Evolutionary conservation across 2,888 invertebrate species (phyloP).

Genomic region (Pterostichus niger): DNA sequence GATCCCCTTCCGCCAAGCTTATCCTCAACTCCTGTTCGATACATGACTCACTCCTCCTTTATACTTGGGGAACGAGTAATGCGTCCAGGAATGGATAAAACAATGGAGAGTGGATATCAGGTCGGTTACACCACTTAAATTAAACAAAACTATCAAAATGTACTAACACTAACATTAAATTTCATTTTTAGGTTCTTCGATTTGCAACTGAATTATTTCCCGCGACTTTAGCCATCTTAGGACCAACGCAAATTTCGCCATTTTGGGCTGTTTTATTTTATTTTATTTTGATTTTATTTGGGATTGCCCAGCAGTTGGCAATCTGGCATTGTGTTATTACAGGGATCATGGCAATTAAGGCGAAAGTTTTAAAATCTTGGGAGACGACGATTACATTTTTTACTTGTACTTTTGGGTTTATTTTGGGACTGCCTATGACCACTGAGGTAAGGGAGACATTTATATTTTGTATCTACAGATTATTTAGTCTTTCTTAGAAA

Average conservation of each 20-base stretch:
- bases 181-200: constrained; percentile 81
- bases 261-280: constrained; percentile 94
- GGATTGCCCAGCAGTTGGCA: constrained; percentile 92
- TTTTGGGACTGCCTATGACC: constrained; percentile 91
- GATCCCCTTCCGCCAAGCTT: constrained; percentile 82
- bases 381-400: constrained; percentile 91
- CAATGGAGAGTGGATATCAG: constrained; percentile 88
- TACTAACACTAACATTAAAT: constrained; percentile 6
- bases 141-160: not conserved
- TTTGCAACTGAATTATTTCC: constrained; percentile 95
- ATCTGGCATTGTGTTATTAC: constrained; percentile 95
- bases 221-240: constrained; percentile 88
- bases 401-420: constrained; percentile 89
- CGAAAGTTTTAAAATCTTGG: constrained; percentile 86
- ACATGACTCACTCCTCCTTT: constrained; percentile 86
- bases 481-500: no score
- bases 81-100: constrained; percentile 80
- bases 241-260: constrained; percentile 87
- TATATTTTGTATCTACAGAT: not conserved
- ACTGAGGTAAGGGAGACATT: constrained; percentile 85
- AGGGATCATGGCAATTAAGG: constrained; percentile 89
- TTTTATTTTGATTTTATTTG: constrained; percentile 90
- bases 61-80: constrained; percentile 85
- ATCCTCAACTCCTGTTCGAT: constrained; percentile 82
- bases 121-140: constrained; percentile 69